Evolutionary conservation across 2,113 vertebrate species (phyloP), one percentile per base, ranked within the genome.

Genomic region (Misgurnus mizolepis): DNA sequence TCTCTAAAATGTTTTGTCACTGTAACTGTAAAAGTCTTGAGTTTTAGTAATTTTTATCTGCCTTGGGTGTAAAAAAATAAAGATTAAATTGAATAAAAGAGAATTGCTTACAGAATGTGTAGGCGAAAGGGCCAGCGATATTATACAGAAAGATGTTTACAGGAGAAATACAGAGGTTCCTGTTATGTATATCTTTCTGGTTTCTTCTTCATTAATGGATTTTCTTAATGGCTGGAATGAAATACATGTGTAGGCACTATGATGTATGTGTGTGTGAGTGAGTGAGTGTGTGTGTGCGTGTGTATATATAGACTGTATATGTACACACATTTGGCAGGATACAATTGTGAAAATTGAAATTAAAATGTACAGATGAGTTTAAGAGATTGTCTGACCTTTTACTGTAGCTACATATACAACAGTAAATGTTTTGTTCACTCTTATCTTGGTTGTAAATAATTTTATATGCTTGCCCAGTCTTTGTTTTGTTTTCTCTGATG

Each of bases 1-100:
- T 98, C 95, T 96, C 93, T 93, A 96, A 95, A 95, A 94, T 95
- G 94, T 97, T 97, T 90, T 96, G 95, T 98, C 96, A 94, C 94
- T 96, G 96, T 98, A 97, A 96, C 92, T 98, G 97, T 98, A 96
- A 96, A 91, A 96, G 95, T 98, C 94, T 94, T 95, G 92, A 96
- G 94, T 98, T 98, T 96, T 96, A 96, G 96, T 96, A 97, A 95
- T 86, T 89, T 96, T 68, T 94, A 95, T 97, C 95, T 98, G 95
- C 95, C 95, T 99, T 96, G 96, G 95, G 95, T 98, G 97, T 99
- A 95, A 94, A 93, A 93, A 91, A 89, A 91, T 88, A 83, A 84
- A 86, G 77, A 88, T 84, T 67, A 75, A 88, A 88, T 83, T 79
- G 80, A 88, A 86, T 87, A 88, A 85, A 85, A 83, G 69, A 82